A percentile compares a stretch with the other conserved stretches of the same genome.
These are phyloP conservation scores for Epinephelus awoara DNA, from an alignment of 2,797 vertebrate genomes.

Conservation along the genomic window DNA sequence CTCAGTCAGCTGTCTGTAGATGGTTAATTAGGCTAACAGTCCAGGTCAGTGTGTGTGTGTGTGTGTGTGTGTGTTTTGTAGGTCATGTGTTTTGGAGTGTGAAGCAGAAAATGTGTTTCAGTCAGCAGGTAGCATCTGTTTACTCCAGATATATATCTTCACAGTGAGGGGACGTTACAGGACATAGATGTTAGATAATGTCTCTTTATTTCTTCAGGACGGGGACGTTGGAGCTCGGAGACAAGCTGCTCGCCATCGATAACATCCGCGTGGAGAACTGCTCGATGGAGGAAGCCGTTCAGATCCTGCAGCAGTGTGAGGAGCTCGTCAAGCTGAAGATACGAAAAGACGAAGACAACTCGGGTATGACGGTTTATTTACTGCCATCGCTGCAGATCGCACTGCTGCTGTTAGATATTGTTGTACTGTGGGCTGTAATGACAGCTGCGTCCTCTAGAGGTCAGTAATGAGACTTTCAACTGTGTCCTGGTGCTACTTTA, in stretches of 20 bases:
- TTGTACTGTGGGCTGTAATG: no score
- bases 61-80: slow-evolving; percentile 30
- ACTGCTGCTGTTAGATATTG: no score
- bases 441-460: no score
- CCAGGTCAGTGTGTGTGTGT: slow-evolving; percentile 17
- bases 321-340: slow-evolving; percentile 98
- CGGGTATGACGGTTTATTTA: slow-evolving; percentile 81
- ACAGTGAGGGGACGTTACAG: no score
- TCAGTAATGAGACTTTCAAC: no score
- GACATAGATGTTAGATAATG: background rate
- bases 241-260: slow-evolving; percentile 97
- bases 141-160: background rate
- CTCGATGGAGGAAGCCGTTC: slow-evolving; percentile 99
- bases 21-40: slow-evolving; percentile 44
- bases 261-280: slow-evolving; percentile 97
- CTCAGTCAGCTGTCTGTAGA: slow-evolving; percentile 20
- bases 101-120: slow-evolving; percentile 46
- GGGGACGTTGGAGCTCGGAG: slow-evolving; percentile 95
- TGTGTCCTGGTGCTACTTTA: no score
- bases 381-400: no score
- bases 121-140: slow-evolving; percentile 44
- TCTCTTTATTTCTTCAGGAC: slow-evolving; percentile 84
- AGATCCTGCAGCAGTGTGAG: slow-evolving; percentile 97
- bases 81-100: slow-evolving; percentile 56
- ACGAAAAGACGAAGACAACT: slow-evolving; percentile 98